Evolutionary conservation across 2,113 vertebrate genomes (phyloP).

Genomic region (Phalacrocorax aristotelis): DNA sequence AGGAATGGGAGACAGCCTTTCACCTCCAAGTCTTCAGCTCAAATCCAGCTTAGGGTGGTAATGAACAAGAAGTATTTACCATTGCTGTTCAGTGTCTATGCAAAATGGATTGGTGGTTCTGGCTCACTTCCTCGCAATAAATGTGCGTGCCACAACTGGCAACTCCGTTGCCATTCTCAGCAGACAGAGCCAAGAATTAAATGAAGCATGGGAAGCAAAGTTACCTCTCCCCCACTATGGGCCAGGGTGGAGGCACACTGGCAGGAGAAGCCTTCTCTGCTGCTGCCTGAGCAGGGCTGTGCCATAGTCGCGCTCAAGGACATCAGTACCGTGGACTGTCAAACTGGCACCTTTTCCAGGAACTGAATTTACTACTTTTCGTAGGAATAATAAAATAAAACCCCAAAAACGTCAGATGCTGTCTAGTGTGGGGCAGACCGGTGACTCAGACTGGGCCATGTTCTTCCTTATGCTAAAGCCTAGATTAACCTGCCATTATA

Average conservation of each 20-base stretch:
- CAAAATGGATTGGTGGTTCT: constrained; percentile 52
- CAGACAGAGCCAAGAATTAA: constrained; percentile 11
- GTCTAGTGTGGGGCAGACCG: neutral
- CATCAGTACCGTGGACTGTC: neutral
- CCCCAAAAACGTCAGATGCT: neutral
- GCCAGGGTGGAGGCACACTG: neutral
- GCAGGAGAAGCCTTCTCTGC: neutral
- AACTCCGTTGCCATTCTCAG: neutral
- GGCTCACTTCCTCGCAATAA: constrained; percentile 39
- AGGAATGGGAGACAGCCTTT: constrained; percentile 23
- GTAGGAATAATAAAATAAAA: neutral
- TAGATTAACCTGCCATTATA: neutral
- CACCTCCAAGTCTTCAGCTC: constrained; percentile 21
- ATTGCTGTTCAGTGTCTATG: neutral
- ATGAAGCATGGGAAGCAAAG: constrained; percentile 21
- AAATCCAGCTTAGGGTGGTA: constrained; percentile 6
- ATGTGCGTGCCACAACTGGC: constrained; percentile 47
- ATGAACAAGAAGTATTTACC: constrained; percentile 34
- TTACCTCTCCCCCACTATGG: neutral
- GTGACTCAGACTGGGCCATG: neutral
- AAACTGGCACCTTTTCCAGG: neutral
- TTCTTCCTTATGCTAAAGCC: neutral
- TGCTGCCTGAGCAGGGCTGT: neutral
- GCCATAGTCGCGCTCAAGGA: neutral
- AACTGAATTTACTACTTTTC: neutral